Percentiles rank a stretch among this genome's conserved stretches.
Evolutionary conservation across 2,888 invertebrate species (phyloP).

Genomic region (Rhagonycha lutea): DNA sequence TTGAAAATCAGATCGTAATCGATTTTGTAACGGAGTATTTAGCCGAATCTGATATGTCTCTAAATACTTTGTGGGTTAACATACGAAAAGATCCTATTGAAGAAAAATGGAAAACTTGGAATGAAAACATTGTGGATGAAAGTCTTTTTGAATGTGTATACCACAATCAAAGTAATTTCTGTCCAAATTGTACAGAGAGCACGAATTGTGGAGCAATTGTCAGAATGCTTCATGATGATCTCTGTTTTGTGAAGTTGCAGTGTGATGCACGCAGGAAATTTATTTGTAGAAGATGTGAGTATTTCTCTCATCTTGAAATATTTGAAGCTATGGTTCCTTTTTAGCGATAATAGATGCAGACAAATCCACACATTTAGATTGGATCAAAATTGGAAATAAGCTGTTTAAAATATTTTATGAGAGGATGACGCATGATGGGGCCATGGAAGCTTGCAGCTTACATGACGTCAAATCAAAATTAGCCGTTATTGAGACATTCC

Average conservation of each 20-base stretch:
- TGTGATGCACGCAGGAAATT: not conserved
- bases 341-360: not conserved
- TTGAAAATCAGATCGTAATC: not conserved
- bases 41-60: not conserved
- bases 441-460: not conserved
- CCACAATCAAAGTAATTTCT: not conserved
- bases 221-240: not conserved
- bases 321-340: not conserved
- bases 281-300: conserved; percentile 2
- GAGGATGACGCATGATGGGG: not conserved
- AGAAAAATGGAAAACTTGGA: not conserved
- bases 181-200: not conserved
- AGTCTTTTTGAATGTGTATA: not conserved
- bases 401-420: conserved; percentile 5
- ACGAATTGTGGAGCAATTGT: not conserved
- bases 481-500: not conserved
- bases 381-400: not conserved
- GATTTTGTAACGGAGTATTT: not conserved
- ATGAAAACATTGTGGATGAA: not conserved
- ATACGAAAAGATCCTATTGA: not conserved
- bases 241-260: not conserved
- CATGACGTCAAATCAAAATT: not conserved
- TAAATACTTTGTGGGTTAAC: not conserved
- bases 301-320: not conserved
- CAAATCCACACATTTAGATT: not conserved